Evolutionary conservation across 2,113 vertebrate species (phyloP).

Genomic region (Myanophis thanlyinensis): DNA sequence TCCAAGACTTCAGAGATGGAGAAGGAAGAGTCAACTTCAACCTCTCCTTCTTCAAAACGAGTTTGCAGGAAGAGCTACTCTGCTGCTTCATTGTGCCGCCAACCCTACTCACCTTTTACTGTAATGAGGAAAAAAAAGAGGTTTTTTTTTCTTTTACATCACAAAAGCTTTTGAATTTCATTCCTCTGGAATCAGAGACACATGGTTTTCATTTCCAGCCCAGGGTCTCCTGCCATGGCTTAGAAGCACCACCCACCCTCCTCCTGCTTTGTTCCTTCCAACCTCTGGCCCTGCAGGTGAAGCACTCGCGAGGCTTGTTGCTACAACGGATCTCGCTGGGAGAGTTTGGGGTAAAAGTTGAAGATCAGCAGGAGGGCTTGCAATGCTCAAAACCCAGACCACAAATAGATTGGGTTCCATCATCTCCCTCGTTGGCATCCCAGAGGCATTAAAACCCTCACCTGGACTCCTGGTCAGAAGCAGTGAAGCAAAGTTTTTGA

Average conservation of each 20-base stretch:
- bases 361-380: constrained; percentile 70
- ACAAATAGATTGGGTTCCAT: constrained; percentile 67
- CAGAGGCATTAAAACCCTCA: constrained; percentile 68
- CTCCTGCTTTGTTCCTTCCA: not conserved
- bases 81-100: constrained; percentile 35
- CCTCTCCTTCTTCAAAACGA: constrained; percentile 67
- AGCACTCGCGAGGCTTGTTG: constrained; percentile 74
- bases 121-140: constrained; percentile 40
- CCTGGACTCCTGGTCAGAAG: constrained; percentile 47
- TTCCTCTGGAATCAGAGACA: constrained; percentile 62
- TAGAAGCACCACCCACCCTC: not conserved
- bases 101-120: not conserved
- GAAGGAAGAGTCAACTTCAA: constrained; percentile 69
- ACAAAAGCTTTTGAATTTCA: constrained; percentile 68
- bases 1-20: constrained; percentile 70
- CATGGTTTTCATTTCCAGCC: constrained; percentile 77
- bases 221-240: constrained; percentile 52
- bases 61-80: constrained; percentile 3
- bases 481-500: constrained; percentile 56
- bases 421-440: constrained; percentile 62
- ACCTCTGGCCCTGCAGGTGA: constrained; percentile 58
- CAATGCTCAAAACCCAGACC: constrained; percentile 68
- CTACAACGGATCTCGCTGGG: constrained; percentile 70
- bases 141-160: constrained; percentile 50
- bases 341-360: constrained; percentile 64